phyloP scores from a whole-genome alignment of 2,888 invertebrate species.

The Pseudococcus longispinus region DNA sequence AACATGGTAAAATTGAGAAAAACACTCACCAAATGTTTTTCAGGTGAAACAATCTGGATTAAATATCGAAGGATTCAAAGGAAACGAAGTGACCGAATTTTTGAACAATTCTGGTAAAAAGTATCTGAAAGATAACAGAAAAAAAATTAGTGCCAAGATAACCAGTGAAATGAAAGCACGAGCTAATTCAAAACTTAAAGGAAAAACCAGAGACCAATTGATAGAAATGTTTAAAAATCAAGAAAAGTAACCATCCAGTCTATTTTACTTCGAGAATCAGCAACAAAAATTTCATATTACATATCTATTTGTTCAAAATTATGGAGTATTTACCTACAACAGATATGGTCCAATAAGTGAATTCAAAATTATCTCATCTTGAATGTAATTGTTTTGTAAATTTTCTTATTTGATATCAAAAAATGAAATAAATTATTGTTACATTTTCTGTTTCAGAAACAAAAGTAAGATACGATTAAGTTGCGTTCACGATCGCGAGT shows the following conservation, averaged over 20 bases:
- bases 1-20: background rate
- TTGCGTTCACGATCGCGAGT: too few species aligned
- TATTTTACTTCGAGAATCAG: background rate
- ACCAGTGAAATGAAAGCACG: slow-evolving; percentile 40
- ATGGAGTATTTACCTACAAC: background rate
- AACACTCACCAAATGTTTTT: background rate
- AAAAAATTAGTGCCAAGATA: slow-evolving; percentile 34
- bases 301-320: background rate
- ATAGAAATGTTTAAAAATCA: slow-evolving; percentile 40
- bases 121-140: slow-evolving; percentile 49
- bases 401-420: too few species aligned
- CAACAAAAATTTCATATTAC: background rate
- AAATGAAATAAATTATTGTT: too few species aligned
- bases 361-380: background rate
- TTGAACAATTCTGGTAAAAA: slow-evolving; percentile 41
- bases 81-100: slow-evolving; percentile 39
- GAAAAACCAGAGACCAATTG: slow-evolving; percentile 41
- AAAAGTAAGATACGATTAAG: too few species aligned
- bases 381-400: background rate
- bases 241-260: background rate
- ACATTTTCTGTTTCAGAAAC: too few species aligned
- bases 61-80: slow-evolving; percentile 38
- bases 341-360: background rate
- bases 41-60: slow-evolving; percentile 49
- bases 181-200: slow-evolving; percentile 46